Conservation (phyloP, 2,113 vertebrate genomes). For the Oenanthe oenanthe region DNA sequence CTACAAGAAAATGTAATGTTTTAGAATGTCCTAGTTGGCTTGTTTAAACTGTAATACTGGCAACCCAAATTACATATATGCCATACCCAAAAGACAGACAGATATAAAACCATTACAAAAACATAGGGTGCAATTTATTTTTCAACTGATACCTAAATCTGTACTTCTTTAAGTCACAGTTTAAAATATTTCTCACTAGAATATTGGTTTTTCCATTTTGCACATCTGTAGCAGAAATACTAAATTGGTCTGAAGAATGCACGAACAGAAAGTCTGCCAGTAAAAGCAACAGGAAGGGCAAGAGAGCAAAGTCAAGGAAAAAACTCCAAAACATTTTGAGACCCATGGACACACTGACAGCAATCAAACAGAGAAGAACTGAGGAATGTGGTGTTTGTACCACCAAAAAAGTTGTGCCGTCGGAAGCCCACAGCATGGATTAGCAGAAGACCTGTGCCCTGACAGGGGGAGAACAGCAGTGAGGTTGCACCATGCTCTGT, state of each 20-base stretch:
- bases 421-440: not conserved
- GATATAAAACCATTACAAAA: slow-evolving; percentile 6
- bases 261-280: not conserved
- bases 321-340: fast-evolving
- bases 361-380: not conserved
- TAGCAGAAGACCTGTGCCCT: not conserved
- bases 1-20: not conserved
- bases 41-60: not conserved
- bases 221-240: not conserved
- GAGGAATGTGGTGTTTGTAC: not conserved
- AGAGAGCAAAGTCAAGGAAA: not conserved
- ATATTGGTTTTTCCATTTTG: not conserved
- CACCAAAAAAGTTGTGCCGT: not conserved
- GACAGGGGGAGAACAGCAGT: not conserved
- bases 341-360: not conserved
- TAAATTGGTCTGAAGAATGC: not conserved
- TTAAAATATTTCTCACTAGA: not conserved
- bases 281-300: not conserved
- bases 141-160: not conserved
- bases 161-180: not conserved
- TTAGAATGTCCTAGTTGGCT: not conserved
- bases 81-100: not conserved
- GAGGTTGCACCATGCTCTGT: not conserved
- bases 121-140: not conserved
- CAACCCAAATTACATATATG: not conserved